A percentile compares a stretch with the other conserved stretches of the same genome.
These are phyloP conservation scores for Disparrhopalites patrizii DNA, from an alignment of 2,888 invertebrate genomes.

Conservation along the genomic window DNA sequence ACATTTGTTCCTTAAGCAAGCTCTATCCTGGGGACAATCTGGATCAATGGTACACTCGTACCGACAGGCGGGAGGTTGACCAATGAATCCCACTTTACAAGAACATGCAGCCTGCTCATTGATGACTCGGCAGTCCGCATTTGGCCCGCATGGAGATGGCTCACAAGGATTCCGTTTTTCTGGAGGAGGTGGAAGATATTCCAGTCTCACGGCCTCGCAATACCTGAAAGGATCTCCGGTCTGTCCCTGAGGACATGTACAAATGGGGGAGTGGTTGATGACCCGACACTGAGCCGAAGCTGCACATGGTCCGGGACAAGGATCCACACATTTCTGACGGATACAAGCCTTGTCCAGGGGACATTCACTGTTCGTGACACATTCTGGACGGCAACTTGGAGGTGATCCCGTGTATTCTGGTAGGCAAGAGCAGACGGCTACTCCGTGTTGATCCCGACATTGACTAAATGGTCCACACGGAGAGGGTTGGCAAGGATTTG, in stretches of 20 bases:
- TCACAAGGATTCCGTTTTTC: slow-evolving; percentile 36
- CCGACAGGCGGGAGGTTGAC: slow-evolving; percentile 48
- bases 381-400: slow-evolving; percentile 50
- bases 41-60: slow-evolving; percentile 62
- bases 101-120: slow-evolving; percentile 64
- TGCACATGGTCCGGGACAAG: slow-evolving; percentile 66
- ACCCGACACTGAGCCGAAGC: slow-evolving; percentile 71
- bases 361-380: slow-evolving; percentile 50
- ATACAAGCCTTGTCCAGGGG: slow-evolving; percentile 49
- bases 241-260: slow-evolving; percentile 60
- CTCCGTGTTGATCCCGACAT: slow-evolving; percentile 49
- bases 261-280: slow-evolving; percentile 79
- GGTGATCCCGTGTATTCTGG: slow-evolving; percentile 50
- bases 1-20: slow-evolving; percentile 76
- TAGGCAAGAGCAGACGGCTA: slow-evolving; percentile 55
- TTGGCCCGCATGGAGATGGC: slow-evolving; percentile 64
- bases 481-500: slow-evolving; percentile 45
- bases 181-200: slow-evolving; percentile 35
- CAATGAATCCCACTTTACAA: slow-evolving; percentile 55
- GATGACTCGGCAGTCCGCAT: slow-evolving; percentile 68
- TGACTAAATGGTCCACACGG: slow-evolving; percentile 50
- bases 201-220: slow-evolving; percentile 23
- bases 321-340: slow-evolving; percentile 50
- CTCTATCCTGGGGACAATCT: slow-evolving; percentile 72
- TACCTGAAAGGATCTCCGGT: slow-evolving; percentile 40